Conservation (phyloP, 1,140 invertebrate species). For the Acromyrmex echinatior region DNA sequence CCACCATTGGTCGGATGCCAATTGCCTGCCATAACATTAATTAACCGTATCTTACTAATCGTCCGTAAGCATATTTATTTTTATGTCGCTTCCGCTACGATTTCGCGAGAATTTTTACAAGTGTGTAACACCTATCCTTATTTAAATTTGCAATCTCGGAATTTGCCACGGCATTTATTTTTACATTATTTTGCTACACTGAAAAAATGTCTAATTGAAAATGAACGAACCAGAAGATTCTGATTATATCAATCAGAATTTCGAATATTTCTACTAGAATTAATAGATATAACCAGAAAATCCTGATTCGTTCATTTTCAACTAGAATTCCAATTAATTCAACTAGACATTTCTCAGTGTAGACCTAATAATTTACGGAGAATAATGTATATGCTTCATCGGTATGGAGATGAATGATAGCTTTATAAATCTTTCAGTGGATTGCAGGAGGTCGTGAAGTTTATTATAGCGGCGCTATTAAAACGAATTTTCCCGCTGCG, state of each 20-base stretch:
- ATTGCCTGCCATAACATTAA: conserved; percentile 27
- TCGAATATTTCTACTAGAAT: no score
- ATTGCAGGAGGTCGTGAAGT: background rate
- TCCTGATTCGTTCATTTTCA: no score
- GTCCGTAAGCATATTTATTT: conserved; percentile 6
- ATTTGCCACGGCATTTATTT: background rate
- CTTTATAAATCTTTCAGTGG: background rate
- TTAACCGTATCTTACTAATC: conserved; percentile 23
- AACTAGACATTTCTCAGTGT: no score
- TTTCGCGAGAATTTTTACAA: background rate
- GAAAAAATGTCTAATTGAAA: no score
- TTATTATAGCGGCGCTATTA: background rate
- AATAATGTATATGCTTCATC: background rate
- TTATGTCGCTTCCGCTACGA: background rate
- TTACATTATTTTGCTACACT: background rate
- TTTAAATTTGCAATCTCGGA: background rate
- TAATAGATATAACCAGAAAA: no score
- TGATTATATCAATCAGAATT: no score
- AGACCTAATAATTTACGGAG: background rate
- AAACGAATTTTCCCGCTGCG: background rate
- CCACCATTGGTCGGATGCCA: conserved; percentile 25
- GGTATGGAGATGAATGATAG: background rate
- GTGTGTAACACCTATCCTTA: background rate
- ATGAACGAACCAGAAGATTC: no score
- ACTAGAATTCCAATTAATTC: no score